A percentile compares a stretch with the other conserved stretches of the same genome.
phyloP scores from a whole-genome alignment of 2,888 invertebrate genomes.

The Tenthredo livida region DNA sequence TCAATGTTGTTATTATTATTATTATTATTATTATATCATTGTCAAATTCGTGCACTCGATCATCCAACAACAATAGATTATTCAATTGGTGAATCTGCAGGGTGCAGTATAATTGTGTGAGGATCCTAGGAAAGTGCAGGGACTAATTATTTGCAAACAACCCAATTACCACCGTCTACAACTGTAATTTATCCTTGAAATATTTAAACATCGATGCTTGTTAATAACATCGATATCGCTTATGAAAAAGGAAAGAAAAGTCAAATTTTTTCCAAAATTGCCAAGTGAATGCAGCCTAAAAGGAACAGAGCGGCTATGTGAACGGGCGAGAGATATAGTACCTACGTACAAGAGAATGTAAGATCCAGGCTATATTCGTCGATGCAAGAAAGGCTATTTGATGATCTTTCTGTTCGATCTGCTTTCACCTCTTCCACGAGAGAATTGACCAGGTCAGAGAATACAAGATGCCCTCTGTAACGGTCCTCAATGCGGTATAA shows the following conservation, averaged over 20 bases:
- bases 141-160: conserved; percentile 2
- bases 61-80: neutral
- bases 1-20: neutral
- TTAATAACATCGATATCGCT: too few species aligned
- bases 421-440: conserved; percentile 66
- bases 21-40: too few species aligned
- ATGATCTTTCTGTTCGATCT: conserved; percentile 59
- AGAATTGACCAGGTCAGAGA: conserved; percentile 45
- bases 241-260: neutral
- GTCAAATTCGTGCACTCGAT: neutral
- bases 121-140: neutral
- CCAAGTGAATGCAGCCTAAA: conserved; percentile 1
- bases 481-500: neutral
- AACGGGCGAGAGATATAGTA: neutral
- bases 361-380: conserved; percentile 41
- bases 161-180: neutral
- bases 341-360: conserved; percentile 15
- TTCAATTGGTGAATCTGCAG: neutral
- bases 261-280: neutral
- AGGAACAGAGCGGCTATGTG: neutral
- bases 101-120: neutral
- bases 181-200: neutral
- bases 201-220: neutral
- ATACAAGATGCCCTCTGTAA: conserved; percentile 13
- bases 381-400: conserved; percentile 12